A percentile compares a stretch with the other conserved stretches of the same genome.
Evolutionary conservation across 1,140 invertebrate species (phyloP).

Genomic region (Zaprionus lachaisei): DNA sequence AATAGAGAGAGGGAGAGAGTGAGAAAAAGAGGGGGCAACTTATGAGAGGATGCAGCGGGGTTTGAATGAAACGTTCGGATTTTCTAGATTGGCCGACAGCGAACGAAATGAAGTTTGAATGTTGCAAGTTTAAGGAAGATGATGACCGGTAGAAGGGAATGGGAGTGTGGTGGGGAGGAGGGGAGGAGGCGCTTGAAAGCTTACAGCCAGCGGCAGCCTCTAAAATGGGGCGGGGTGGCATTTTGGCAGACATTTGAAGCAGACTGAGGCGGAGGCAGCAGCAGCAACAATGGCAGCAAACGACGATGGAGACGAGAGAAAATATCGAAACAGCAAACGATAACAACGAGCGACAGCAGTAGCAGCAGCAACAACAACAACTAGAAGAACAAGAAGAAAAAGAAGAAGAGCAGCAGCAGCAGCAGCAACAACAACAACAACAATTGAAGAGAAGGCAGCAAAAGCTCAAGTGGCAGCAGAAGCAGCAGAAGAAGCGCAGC

Average conservation of each 20-base stretch:
- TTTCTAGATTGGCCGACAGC: slow-evolving; percentile 27
- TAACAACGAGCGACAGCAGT: slow-evolving; percentile 47
- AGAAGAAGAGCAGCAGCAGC: slow-evolving; percentile 33
- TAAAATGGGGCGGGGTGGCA: slow-evolving; percentile 67
- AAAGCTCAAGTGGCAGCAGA: slow-evolving; percentile 50
- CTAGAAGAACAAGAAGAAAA: slow-evolving; percentile 43
- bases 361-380: slow-evolving; percentile 42
- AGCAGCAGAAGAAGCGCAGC: slow-evolving; percentile 34
- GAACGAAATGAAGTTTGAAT: slow-evolving; percentile 41
- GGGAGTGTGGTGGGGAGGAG: background rate
- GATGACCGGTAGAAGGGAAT: no score
- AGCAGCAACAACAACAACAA: slow-evolving; percentile 40
- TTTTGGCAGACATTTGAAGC: slow-evolving; percentile 49
- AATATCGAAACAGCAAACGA: slow-evolving; percentile 62
- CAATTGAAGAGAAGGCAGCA: slow-evolving; percentile 58
- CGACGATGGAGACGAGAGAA: slow-evolving; percentile 39
- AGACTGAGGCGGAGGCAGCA: slow-evolving; percentile 12
- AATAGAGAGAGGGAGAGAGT: background rate
- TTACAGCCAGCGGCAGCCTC: slow-evolving; percentile 31
- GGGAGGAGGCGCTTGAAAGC: slow-evolving; percentile 32
- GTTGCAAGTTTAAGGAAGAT: slow-evolving; percentile 23
- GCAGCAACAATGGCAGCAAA: slow-evolving; percentile 37
- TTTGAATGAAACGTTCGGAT: slow-evolving; percentile 49
- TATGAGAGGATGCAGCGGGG: slow-evolving; percentile 32
- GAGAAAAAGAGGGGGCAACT: background rate